These are phyloP conservation scores for Mesembrinibis cayennensis DNA, from an alignment of 2,113 vertebrate genomes.

Conservation along the genomic window DNA sequence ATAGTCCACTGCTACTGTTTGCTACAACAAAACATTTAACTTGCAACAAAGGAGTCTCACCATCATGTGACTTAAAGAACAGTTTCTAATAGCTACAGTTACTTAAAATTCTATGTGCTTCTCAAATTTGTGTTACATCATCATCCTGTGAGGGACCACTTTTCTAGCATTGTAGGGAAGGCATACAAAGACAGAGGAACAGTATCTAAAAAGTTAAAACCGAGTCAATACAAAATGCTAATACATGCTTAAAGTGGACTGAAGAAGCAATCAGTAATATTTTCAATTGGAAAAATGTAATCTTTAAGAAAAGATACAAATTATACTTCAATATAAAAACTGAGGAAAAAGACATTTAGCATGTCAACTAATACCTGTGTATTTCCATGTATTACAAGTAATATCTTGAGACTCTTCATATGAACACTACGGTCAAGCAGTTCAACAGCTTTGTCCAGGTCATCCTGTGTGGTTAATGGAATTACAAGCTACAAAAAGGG, in stretches of 20 bases:
- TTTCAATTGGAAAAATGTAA: not conserved
- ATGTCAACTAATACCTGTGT: conserved; percentile 80
- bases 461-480: conserved; percentile 94
- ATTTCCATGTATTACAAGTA: conserved; percentile 88
- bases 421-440: conserved; percentile 95
- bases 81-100: not conserved
- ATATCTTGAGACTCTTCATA: conserved; percentile 98
- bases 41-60: not conserved
- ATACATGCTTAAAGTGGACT: not conserved
- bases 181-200: not conserved
- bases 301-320: not conserved
- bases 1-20: not conserved
- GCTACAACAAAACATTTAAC: not conserved
- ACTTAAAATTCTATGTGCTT: not conserved
- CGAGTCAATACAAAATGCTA: not conserved
- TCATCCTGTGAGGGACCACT: not conserved
- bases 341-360: not conserved
- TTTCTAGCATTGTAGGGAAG: not conserved
- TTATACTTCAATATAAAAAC: not conserved
- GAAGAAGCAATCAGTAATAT: not conserved
- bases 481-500: conserved; percentile 86
- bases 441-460: conserved; percentile 96
- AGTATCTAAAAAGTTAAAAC: not conserved
- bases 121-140: not conserved
- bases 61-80: not conserved